Base-by-base conservation (phyloP, 2,797 vertebrate species). In the Agapornis canus region DNA sequence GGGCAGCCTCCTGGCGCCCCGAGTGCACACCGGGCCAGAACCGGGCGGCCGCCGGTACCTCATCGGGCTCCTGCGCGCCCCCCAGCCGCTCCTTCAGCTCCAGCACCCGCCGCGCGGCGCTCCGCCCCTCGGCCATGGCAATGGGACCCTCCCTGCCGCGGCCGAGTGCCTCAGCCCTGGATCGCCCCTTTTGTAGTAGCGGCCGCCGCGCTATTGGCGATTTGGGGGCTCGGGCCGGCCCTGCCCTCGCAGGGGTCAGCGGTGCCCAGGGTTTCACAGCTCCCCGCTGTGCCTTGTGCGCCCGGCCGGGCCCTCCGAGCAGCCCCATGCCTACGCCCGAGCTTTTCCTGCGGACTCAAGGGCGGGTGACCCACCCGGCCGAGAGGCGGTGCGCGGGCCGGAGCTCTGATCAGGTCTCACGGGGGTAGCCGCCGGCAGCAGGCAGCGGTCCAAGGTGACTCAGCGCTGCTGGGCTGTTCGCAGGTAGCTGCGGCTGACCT, bases 81-180 rank as follows among this genome's bases (percentile, higher is more conserved):
- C 92, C 76, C 52, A 99, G 96, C 63, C 97, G 96, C 91, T 97
- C 95, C 97, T 98, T 98, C 92, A 98, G 95, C 45, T 95, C 94
- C 92, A 94, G 65, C 51, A 98, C 94, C 80, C 94, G 97, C 94
- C 95, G 97, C 77, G 47, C 91, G 42, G 96, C 82, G 35, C 27
- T 47, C 52, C 96, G 96, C 77, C 94, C 86, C 86, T 94, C 93
- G 81, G 97, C 98, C 98, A 98, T 98, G 4, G 23, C 43, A 3
- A 9, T 37, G 10, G 11, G 2, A 2, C 9, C 10, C 17, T 4
- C 11, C 12, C 4, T 11, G 1, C 10, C 9, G 26, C 6, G 3
- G 8, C 37, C 7, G 2, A 11, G 11, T 14, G 2, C 0, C 10
- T 2, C 1, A 0, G 86, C 31, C 92, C 56, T 80, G 84, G 52